Conservation (phyloP, 2,888 invertebrate genomes). For the Andrena chrysosceles region DNA sequence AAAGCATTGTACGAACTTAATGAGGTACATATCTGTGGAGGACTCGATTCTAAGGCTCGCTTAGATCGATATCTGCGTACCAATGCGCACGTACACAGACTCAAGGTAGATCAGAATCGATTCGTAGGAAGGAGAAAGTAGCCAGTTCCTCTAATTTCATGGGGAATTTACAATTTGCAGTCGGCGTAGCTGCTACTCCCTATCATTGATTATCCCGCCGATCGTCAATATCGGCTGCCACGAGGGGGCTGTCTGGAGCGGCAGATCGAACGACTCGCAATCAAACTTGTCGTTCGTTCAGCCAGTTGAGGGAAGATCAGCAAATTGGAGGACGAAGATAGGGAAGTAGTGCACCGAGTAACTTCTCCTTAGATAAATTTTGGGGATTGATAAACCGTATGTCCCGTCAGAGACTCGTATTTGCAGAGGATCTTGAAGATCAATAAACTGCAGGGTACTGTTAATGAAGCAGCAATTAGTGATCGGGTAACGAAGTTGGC, state of each 20-base stretch:
- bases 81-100: slow-evolving; percentile 32
- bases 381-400: neutral
- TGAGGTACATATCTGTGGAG: neutral
- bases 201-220: slow-evolving; percentile 74
- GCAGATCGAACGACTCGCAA: slow-evolving; percentile 44
- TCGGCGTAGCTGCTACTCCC: slow-evolving; percentile 54
- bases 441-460: slow-evolving; percentile 70
- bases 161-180: slow-evolving; percentile 77
- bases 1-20: neutral
- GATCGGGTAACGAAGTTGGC: slow-evolving; percentile 57
- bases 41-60: neutral
- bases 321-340: neutral
- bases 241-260: slow-evolving; percentile 13
- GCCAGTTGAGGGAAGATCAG: neutral
- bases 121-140: slow-evolving; percentile 51
- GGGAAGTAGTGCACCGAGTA: neutral
- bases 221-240: slow-evolving; percentile 58
- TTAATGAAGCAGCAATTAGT: slow-evolving; percentile 77
- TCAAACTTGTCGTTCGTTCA: slow-evolving; percentile 25
- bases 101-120: slow-evolving; percentile 2
- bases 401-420: slow-evolving; percentile 49
- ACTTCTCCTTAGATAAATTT: neutral
- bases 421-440: slow-evolving; percentile 70
- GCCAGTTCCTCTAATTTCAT: slow-evolving; percentile 71
- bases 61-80: neutral